These are phyloP conservation scores for Liparis tanakae DNA, from an alignment of 2,797 vertebrate genomes.

Conservation along the genomic window DNA sequence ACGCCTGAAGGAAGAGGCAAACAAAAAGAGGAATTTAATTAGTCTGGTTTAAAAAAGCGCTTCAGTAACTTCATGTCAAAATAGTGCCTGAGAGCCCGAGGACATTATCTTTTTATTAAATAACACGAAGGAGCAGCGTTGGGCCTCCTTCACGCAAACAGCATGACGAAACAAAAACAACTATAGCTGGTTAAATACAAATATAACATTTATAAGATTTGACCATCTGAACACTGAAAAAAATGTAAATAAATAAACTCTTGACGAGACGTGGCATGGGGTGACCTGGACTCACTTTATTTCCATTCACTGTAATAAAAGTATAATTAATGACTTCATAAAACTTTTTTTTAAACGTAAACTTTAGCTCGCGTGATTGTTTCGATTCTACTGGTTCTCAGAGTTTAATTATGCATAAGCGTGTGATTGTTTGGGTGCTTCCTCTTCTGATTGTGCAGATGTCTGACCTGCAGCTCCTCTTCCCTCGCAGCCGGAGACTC, in stretches of 20 bases:
- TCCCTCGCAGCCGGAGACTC: constrained; percentile 4
- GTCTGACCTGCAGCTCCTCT: constrained; percentile 20
- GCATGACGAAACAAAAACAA: not conserved
- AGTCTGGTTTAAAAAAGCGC: constrained; percentile 22
- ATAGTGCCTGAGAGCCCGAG: constrained; percentile 9
- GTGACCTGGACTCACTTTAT: not conserved
- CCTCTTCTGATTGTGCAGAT: constrained; percentile 21
- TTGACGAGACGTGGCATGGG: not conserved
- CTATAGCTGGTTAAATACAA: not conserved
- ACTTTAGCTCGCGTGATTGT: not conserved
- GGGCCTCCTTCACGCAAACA: not conserved
- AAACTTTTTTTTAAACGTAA: not conserved
- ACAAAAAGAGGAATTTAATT: constrained; percentile 13
- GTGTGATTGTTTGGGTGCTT: not conserved
- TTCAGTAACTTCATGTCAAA: constrained; percentile 22
- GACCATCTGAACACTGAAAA: not conserved
- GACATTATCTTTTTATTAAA: not conserved
- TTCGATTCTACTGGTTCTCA: not conserved
- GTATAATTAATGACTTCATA: not conserved
- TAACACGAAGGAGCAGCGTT: not conserved
- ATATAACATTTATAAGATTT: not conserved
- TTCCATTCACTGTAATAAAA: not conserved
- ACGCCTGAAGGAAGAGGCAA: constrained; percentile 20
- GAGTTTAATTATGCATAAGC: constrained; percentile 1
- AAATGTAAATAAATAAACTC: too few relatives aligned